A percentile compares a stretch with the other conserved stretches of the same genome.
Conservation (phyloP, 2,888 invertebrate genomes). For the Diplolepis rosae region DNA sequence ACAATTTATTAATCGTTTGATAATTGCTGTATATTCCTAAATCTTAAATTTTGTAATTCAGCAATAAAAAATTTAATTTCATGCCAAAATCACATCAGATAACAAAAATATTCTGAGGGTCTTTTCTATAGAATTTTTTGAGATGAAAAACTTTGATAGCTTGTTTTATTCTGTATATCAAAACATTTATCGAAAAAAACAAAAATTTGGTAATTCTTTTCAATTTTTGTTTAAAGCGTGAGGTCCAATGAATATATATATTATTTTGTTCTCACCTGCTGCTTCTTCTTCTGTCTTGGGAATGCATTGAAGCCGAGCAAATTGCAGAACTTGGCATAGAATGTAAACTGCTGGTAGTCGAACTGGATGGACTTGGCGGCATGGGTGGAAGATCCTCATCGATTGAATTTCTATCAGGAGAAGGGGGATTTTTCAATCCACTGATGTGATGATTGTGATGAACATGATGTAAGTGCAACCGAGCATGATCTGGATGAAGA, state of each 20-base stretch:
- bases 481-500: constrained; percentile 82
- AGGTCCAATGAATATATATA: no score
- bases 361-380: constrained; percentile 70
- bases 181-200: no score
- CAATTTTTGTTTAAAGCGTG: background rate
- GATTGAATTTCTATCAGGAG: constrained; percentile 71
- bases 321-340: constrained; percentile 70
- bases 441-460: constrained; percentile 71
- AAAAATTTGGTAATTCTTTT: background rate
- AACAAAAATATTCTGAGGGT: no score
- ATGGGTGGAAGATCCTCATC: constrained; percentile 62
- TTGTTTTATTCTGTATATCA: no score
- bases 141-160: no score
- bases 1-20: no score
- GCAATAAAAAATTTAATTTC: no score
- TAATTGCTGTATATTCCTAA: no score
- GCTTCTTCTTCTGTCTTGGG: constrained; percentile 67
- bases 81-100: no score
- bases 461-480: constrained; percentile 75
- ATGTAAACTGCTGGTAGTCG: constrained; percentile 69
- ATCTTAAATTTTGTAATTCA: no score
- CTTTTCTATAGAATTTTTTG: no score
- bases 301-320: constrained; percentile 61
- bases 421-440: constrained; percentile 65
- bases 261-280: constrained; percentile 70